Evolutionary conservation across 1,140 invertebrate species (phyloP).

Genomic region (Paraescarpia echinospica): DNA sequence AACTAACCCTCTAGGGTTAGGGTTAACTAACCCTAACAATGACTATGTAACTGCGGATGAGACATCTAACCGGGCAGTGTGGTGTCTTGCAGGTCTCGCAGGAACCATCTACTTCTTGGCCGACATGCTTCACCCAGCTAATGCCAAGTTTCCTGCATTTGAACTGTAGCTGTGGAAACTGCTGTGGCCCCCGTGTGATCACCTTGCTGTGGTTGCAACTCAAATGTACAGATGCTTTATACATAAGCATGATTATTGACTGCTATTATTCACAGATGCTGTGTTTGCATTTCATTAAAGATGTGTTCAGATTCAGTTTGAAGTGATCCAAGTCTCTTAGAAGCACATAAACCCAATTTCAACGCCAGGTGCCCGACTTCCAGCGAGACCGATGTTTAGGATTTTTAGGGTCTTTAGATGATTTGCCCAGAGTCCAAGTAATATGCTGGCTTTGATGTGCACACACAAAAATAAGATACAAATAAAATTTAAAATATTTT

Average conservation of each 20-base stretch:
- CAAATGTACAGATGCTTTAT: not conserved
- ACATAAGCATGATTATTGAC: not conserved
- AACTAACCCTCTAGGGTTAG: too few relatives aligned
- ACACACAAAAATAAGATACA: too few relatives aligned
- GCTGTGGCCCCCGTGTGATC: not conserved
- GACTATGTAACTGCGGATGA: too few relatives aligned
- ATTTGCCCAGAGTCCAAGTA: too few relatives aligned
- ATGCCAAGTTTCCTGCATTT: conserved; percentile 71
- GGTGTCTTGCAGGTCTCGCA: conserved; percentile 58
- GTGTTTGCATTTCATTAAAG: not conserved
- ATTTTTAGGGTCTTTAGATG: too few relatives aligned
- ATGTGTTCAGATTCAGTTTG: not conserved
- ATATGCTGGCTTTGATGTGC: too few relatives aligned
- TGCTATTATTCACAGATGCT: not conserved
- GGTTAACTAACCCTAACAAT: too few relatives aligned
- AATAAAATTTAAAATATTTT: not conserved
- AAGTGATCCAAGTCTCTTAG: too few relatives aligned
- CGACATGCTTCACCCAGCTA: conserved; percentile 65
- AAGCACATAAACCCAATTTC: too few relatives aligned
- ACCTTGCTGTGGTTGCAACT: not conserved
- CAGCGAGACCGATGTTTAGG: too few relatives aligned
- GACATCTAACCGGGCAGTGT: not conserved
- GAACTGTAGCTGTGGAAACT: conserved; percentile 33
- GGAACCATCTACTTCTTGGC: conserved; percentile 71
- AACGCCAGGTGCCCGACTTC: too few relatives aligned